Conservation (phyloP, 2,888 invertebrate species). For the Sarcophaga variegata region DNA sequence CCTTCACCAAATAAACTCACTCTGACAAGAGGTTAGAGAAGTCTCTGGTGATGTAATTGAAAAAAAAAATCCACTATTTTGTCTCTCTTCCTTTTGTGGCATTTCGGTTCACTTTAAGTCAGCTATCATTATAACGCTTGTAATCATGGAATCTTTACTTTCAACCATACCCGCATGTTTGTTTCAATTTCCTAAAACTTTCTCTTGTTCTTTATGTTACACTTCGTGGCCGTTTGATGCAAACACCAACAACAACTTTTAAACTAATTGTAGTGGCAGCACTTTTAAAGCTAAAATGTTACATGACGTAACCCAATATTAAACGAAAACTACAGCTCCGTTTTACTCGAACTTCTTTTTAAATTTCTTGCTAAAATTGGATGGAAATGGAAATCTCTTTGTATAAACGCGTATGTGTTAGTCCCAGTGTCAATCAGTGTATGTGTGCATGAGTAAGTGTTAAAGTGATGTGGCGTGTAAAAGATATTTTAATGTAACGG, state of each 20-base stretch:
- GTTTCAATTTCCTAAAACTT: too few species aligned
- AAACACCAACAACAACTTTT: conserved; percentile 10
- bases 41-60: too few species aligned
- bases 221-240: too few species aligned
- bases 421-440: background rate
- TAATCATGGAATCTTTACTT: too few species aligned
- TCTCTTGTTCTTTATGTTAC: too few species aligned
- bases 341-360: background rate
- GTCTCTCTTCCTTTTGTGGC: too few species aligned
- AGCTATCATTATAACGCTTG: too few species aligned
- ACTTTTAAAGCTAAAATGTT: conserved; percentile 34
- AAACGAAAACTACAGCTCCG: background rate
- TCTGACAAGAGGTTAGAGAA: too few species aligned
- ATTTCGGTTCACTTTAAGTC: too few species aligned
- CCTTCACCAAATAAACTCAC: too few species aligned
- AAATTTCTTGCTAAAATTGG: background rate
- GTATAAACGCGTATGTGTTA: background rate
- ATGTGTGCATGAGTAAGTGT: background rate
- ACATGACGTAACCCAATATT: conserved; percentile 12
- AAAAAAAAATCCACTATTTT: too few species aligned
- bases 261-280: conserved; percentile 53
- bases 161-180: too few species aligned
- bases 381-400: background rate
- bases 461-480: conserved; percentile 58
- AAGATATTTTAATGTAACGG: conserved; percentile 57